Base-by-base conservation (phyloP, 2,797 vertebrate species). In the Lerista edwardsae region DNA sequence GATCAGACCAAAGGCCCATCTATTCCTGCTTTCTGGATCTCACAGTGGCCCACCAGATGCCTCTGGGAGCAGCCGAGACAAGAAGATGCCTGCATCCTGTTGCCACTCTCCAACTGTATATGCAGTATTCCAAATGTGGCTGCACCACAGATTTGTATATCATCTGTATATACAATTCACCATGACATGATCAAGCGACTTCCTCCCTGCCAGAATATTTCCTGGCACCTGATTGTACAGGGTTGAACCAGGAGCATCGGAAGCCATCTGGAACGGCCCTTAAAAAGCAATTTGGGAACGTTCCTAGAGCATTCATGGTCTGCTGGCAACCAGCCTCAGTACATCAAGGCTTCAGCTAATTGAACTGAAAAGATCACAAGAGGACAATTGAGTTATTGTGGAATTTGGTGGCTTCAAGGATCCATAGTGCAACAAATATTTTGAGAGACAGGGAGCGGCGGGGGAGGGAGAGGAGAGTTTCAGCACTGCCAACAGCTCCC, bases 371-470 rank as follows among this genome's bases (percentile, higher is more conserved):
- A 90, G 82, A 88, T 89, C 89, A 86, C 71, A 84, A 82, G 74
- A 88, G 85, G 87, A 91, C 89, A 90, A 88, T 90, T 87, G 90
- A 88, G 83, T n/a, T 64, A 14, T 88, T 79, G 34, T 39, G 80
- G 76, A 86, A 82, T 0, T 78, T 12, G 80, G 77, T 79, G 88
- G 86, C 87, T 92, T 86, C 80, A 89, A 91, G 90, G 88, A 87
- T 86, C 88, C 23, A n/a, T 0, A 0, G 84, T 88, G 79, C 80
- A 80, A 90, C 89, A 61, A 81, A 83, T 87, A 88, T 86, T 88
- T 81, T 71, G 1, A 75, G 91, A 91, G 90, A 90, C 51, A 19
- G 80, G 64, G 84, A 83, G 23, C 12, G 19, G 19, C 19, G 19
- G 67, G 19, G 34, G 31, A n/a, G 62, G 25, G 64, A 1, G 55